phyloP scores from a whole-genome alignment of 53 echinoderm and acorn worm species.

The Stichopus horrens region DNA sequence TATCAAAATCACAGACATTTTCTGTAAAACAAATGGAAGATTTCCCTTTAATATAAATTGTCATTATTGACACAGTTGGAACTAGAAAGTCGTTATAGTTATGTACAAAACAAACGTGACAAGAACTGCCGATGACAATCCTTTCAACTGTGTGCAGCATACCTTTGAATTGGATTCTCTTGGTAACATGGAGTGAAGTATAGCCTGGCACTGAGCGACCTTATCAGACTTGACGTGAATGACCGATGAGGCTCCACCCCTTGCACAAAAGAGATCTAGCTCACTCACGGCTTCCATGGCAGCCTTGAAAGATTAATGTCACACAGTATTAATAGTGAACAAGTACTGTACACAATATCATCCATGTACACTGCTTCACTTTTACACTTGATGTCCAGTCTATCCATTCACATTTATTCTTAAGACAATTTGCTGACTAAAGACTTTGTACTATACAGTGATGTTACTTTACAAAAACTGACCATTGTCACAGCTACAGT shows the following conservation, averaged over 20 bases:
- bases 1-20: too few species aligned
- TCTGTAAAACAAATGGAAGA: too few species aligned
- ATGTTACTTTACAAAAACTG: too few species aligned
- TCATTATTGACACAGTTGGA: too few species aligned
- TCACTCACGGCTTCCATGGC: conserved; percentile 95
- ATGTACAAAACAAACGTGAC: too few species aligned
- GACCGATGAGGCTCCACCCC: conserved; percentile 87
- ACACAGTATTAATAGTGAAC: not conserved
- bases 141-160: not conserved
- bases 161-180: conserved; percentile 97
- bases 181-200: conserved; percentile 93
- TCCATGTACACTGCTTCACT: not conserved
- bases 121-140: too few species aligned
- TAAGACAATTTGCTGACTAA: too few species aligned
- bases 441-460: too few species aligned
- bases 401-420: not conserved
- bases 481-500: too few species aligned
- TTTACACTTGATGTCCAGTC: not conserved
- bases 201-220: conserved; percentile 91
- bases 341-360: not conserved
- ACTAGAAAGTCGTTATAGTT: too few species aligned
- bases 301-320: conserved; percentile 58
- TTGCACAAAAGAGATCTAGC: conserved; percentile 90
- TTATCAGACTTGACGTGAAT: conserved; percentile 91
- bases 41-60: too few species aligned